Evolutionary conservation across 2,888 invertebrate genomes (phyloP).

Genomic region (Phania funesta): DNA sequence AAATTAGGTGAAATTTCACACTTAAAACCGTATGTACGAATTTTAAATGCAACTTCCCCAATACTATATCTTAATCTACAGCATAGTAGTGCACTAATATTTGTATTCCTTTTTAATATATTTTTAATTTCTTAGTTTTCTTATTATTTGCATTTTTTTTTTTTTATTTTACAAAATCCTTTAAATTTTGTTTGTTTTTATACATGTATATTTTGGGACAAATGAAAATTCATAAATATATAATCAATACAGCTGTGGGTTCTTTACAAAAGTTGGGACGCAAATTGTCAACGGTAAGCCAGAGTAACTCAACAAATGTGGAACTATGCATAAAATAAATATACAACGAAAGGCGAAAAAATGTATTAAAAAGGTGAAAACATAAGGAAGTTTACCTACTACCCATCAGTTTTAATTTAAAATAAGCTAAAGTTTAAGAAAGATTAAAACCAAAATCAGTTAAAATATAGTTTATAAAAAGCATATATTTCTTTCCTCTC

Average conservation of each 20-base stretch:
- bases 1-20: conserved; percentile 2
- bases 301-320: conserved; percentile 77
- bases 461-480: conserved; percentile 9
- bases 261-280: conserved; percentile 82
- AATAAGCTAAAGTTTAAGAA: conserved; percentile 49
- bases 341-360: conserved; percentile 20
- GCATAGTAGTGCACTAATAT: conserved; percentile 30
- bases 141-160: conserved; percentile 50
- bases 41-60: neutral
- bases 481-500: neutral
- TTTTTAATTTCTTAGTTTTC: neutral
- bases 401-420: conserved; percentile 56
- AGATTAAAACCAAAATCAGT: neutral
- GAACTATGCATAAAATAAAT: conserved; percentile 72
- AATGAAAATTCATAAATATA: conserved; percentile 48
- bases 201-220: conserved; percentile 45
- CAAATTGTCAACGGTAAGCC: conserved; percentile 77
- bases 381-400: conserved; percentile 56
- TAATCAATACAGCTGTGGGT: conserved; percentile 81
- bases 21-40: neutral
- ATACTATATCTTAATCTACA: neutral
- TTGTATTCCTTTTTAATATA: neutral
- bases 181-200: conserved; percentile 63
- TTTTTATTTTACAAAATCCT: conserved; percentile 46
- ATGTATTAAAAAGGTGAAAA: conserved; percentile 16